Conservation (phyloP, 2,888 invertebrate species). For the Machimus rusticus region DNA sequence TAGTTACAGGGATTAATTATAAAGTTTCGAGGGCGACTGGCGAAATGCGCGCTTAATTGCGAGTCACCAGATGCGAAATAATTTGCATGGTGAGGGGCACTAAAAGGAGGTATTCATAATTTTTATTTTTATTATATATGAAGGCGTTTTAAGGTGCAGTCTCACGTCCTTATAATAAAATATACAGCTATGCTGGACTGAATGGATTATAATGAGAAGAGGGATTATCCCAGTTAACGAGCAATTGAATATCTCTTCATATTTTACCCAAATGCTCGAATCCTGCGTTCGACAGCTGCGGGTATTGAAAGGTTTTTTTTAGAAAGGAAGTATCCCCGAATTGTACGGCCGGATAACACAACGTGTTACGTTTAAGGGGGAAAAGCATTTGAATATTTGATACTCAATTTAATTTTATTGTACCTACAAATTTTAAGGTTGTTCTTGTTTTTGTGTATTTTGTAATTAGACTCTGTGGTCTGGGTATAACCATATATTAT, state of each 20-base stretch:
- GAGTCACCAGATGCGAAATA: conserved; percentile 8
- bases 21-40: not conserved
- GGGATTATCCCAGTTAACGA: not conserved
- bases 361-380: too few relatives aligned
- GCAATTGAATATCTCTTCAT: not conserved
- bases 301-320: too few relatives aligned
- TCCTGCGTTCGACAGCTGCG: not conserved
- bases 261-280: not conserved
- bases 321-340: too few relatives aligned
- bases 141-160: not conserved
- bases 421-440: too few relatives aligned
- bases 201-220: not conserved
- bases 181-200: not conserved
- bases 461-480: too few relatives aligned
- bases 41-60: not conserved
- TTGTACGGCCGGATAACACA: too few relatives aligned
- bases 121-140: conserved; percentile 9
- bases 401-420: too few relatives aligned
- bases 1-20: conserved; percentile 13
- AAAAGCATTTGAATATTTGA: too few relatives aligned
- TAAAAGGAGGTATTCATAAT: not conserved
- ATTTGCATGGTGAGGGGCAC: not conserved
- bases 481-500: too few relatives aligned
- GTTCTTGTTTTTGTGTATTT: too few relatives aligned
- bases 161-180: too few relatives aligned